Evolutionary conservation across 2,113 vertebrate genomes (phyloP), one percentile per base, ranked within the genome.

Genomic region (Nerophis lumbriciformis): DNA sequence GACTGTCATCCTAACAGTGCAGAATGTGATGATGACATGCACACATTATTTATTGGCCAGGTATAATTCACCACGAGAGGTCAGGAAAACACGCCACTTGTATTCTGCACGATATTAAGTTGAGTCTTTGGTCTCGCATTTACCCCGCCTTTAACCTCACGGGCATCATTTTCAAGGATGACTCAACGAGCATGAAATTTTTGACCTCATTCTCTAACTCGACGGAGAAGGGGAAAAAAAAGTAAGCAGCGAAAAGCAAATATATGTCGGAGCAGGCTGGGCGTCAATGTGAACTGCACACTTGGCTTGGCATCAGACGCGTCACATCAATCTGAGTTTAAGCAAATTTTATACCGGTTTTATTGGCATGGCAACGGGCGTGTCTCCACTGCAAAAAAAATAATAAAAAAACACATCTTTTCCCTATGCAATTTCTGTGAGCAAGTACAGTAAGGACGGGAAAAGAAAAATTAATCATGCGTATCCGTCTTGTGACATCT

Each of bases 151-250:
- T 39, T 11, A 57, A 57, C 16, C 16, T 44, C 38, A 19, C 55
- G 13, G 55, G 55, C 38, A 2, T 19, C 38, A 7, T 57, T 57
- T 57, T 42, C 37, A 56, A 8, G 6, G 53, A 37, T 35, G 52
- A 72, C 39, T 60, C 19, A 71, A 62, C 63, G 38, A 38, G 21
- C 62, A 36, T 50, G 51, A 59, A 61, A 65, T 35, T n/a, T 68
- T 73, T 62, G 35, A 68, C 67, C 47, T 56, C 1, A 59, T 66
- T 68, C 13, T 35, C 39, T 66, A 71, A 73, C 48, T 37, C 71
- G 28, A 28, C 28, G 28, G 28, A 28, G 28, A 28, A 28, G 28
- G 28, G 4, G 3, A 28, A 28, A 62, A 63, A 16, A 44, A 45
- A 56, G 60, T 56, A 65, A 57, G 8, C 13, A 6, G 44, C 9